A percentile compares a stretch with the other conserved stretches of the same genome.
Evolutionary conservation across 2,888 invertebrate genomes (phyloP).

Genomic region (Oscheius sp.): DNA sequence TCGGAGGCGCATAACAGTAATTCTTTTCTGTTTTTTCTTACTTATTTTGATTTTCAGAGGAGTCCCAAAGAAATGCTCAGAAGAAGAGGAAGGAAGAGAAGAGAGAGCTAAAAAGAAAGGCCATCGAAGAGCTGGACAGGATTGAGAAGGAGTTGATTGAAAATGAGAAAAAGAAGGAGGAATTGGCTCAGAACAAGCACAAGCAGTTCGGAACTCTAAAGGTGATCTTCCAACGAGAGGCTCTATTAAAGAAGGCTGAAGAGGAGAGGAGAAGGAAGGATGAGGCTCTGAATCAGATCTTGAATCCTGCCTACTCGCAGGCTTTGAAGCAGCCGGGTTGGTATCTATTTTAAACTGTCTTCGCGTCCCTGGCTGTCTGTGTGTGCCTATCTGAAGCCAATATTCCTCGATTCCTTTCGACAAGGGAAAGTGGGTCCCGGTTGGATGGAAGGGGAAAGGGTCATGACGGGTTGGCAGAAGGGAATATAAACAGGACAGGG

Average conservation of each 20-base stretch:
- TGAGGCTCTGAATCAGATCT: background rate
- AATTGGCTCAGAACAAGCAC: background rate
- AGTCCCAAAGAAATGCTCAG: constrained; percentile 4
- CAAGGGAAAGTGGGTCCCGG: constrained; percentile 26
- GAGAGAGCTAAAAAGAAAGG: background rate
- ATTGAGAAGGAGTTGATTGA: constrained; percentile 12
- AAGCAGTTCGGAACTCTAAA: constrained; percentile 8
- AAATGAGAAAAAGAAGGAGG: background rate
- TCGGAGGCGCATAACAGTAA: constrained; percentile 17
- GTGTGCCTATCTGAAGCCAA: no score
- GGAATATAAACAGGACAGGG: no score
- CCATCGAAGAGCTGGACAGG: constrained; percentile 12
- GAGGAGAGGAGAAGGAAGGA: constrained; percentile 20
- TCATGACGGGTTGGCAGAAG: no score
- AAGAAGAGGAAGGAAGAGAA: constrained; percentile 26
- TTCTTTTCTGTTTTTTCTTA: background rate
- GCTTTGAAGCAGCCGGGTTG: background rate
- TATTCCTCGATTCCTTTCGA: background rate
- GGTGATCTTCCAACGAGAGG: background rate
- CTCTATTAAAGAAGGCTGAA: background rate
- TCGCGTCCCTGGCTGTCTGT: no score
- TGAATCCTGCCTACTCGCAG: background rate
- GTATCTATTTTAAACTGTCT: background rate
- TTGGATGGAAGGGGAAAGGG: constrained; percentile 1
- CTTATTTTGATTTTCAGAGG: constrained; percentile 11